A percentile compares a stretch with the other conserved stretches of the same genome.
Evolutionary conservation across 2,797 vertebrate genomes (phyloP).

Genomic region (Florisuga fusca): DNA sequence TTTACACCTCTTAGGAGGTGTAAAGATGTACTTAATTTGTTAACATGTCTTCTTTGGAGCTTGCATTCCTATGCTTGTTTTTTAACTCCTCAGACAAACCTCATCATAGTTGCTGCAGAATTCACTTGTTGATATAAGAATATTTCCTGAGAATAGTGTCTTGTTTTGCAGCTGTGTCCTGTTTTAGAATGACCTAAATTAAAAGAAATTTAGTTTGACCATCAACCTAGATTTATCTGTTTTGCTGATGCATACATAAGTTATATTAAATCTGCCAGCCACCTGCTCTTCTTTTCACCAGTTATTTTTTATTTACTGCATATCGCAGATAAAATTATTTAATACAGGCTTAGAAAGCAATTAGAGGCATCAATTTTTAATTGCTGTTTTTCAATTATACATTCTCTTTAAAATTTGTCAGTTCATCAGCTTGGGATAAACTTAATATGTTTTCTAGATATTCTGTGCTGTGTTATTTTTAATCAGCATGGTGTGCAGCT

Average conservation of each 20-base stretch:
- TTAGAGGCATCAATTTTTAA: conserved; percentile 28
- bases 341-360: not conserved
- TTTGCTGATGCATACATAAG: not conserved
- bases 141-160: not conserved
- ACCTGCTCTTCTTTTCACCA: not conserved
- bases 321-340: not conserved
- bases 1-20: not conserved
- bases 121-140: not conserved
- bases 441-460: conserved; percentile 8
- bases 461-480: conserved; percentile 5
- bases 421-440: conserved; percentile 4
- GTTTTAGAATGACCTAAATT: not conserved
- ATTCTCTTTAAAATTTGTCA: not conserved
- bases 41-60: not conserved
- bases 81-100: not conserved
- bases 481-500: not conserved
- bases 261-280: conserved; percentile 23
- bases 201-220: not conserved
- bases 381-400: not conserved
- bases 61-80: not conserved
- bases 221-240: not conserved
- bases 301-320: not conserved
- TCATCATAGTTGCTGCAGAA: not conserved
- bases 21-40: not conserved
- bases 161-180: not conserved